Evolutionary conservation across 1,140 invertebrate species (phyloP), one percentile per base, ranked within the genome.

Genomic region (Caerostris extrusa): DNA sequence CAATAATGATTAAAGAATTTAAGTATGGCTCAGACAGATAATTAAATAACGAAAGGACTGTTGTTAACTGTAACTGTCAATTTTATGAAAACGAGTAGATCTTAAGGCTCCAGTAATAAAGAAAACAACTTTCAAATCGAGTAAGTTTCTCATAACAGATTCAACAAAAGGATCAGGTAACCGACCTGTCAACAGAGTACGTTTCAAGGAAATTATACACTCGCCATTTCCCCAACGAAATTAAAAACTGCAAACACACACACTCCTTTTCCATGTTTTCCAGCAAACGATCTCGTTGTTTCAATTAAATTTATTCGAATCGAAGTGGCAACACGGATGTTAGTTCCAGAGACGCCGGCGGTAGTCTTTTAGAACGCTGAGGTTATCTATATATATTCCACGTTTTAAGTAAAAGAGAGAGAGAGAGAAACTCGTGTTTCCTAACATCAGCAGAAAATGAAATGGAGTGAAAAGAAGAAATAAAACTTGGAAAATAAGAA

Each of bases 271-370:
- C 90, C 90, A 64, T 92, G 90, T 92, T 92, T 19, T 60, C 57
- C 19, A 81, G 10, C 56, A 77, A 83, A 58, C 82, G 82, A 56
- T 90, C 19, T 8, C 82, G 55, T 92, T 85, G 82, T 69, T 85
- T 85, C 77, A 85, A 85, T 92, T 92, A 92, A 92, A 92, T 92
- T 92, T 92, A 92, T 92, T 56, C 58, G 81, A 69, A 19, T 64
- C 82, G 61, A 58, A 85, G 90, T 92, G 90, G 90, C 90, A 92
- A 85, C 90, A 85, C 57, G 81, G 61, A 12, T 85, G 90, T 92
- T 85, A 77, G 71, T 12, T 77, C 50, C 71, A n/a, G 8, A 77
- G 69, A 50, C 69, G 69, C 69, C 69, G 71, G 71, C 71, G 71
- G 71, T 77, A 34, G 71, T 77, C 71, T 77, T 77, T 77, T 50